These are phyloP conservation scores for Cliona cf. orientalis DNA, from an alignment of 37 sponge, comb jelly and placozoan species.

Conservation along the genomic window DNA sequence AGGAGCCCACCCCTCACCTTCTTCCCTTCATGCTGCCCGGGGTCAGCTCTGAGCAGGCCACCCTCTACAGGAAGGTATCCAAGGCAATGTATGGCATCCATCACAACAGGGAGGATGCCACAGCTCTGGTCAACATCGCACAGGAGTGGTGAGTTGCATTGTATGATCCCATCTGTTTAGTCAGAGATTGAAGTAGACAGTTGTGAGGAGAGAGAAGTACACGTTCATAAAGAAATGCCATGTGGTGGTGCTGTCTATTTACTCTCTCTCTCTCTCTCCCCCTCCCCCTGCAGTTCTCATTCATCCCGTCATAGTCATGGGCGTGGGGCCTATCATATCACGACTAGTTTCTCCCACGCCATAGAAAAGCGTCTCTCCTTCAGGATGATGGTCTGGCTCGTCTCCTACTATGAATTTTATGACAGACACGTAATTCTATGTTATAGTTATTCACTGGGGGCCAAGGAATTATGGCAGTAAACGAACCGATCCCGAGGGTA, in stretches of 20 bases:
- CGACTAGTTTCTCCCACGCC: neutral
- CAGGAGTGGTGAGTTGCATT: neutral
- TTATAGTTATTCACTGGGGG: too few species aligned
- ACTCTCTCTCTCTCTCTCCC: neutral
- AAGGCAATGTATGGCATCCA: constrained; percentile 40
- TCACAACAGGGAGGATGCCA: neutral
- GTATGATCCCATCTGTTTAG: neutral
- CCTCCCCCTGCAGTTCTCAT: neutral
- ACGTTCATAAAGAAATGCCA: too few species aligned
- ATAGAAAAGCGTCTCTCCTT: constrained; percentile 11
- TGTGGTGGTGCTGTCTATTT: too few species aligned
- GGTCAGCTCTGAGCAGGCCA: constrained; percentile 17
- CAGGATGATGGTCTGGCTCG: constrained; percentile 78
- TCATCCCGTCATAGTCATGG: neutral
- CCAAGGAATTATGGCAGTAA: too few species aligned
- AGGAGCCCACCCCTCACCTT: constrained; percentile 48
- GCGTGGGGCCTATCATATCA: neutral
- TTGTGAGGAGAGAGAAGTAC: too few species aligned
- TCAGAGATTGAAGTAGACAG: too few species aligned
- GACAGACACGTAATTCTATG: constrained; percentile 43
- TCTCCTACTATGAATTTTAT: constrained; percentile 76
- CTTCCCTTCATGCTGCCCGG: constrained; percentile 72
- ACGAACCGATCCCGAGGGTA: too few species aligned
- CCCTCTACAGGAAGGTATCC: constrained; percentile 43
- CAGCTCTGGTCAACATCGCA: constrained; percentile 1